These are phyloP conservation scores for Drosophila ustulata DNA, from an alignment of 2,888 invertebrate genomes.

Conservation along the genomic window DNA sequence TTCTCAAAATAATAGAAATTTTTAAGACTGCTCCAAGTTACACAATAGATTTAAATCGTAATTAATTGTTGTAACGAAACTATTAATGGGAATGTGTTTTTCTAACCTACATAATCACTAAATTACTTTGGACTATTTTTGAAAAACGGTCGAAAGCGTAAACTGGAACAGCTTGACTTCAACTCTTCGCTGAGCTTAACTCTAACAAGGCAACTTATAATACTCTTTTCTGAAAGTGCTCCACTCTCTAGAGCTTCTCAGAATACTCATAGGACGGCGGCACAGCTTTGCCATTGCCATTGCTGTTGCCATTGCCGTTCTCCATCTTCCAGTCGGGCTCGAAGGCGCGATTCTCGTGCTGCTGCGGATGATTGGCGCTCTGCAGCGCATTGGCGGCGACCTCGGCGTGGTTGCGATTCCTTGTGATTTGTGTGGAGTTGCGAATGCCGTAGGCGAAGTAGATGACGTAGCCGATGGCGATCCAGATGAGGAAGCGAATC, in stretches of 20 bases:
- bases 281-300: slow-evolving; percentile 30
- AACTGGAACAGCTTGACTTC: neutral
- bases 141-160: neutral
- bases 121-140: too few species aligned
- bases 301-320: slow-evolving; percentile 55
- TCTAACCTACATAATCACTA: too few species aligned
- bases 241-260: slow-evolving; percentile 57
- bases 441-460: slow-evolving; percentile 94
- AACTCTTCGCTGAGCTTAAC: slow-evolving; percentile 3
- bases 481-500: slow-evolving; percentile 95
- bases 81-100: too few species aligned
- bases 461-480: slow-evolving; percentile 92
- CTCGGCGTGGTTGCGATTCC: slow-evolving; percentile 82
- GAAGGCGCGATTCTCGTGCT: slow-evolving; percentile 76
- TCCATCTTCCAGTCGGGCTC: slow-evolving; percentile 81
- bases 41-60: too few species aligned
- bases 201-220: slow-evolving; percentile 52
- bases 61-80: too few species aligned
- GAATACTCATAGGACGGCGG: slow-evolving; percentile 48
- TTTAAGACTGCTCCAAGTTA: too few species aligned
- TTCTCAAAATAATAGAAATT: too few species aligned
- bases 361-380: slow-evolving; percentile 34
- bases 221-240: slow-evolving; percentile 32
- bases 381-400: slow-evolving; percentile 58
- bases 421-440: slow-evolving; percentile 88